phyloP scores from a whole-genome alignment of 2,888 invertebrate genomes.

The Agrochola macilenta region DNA sequence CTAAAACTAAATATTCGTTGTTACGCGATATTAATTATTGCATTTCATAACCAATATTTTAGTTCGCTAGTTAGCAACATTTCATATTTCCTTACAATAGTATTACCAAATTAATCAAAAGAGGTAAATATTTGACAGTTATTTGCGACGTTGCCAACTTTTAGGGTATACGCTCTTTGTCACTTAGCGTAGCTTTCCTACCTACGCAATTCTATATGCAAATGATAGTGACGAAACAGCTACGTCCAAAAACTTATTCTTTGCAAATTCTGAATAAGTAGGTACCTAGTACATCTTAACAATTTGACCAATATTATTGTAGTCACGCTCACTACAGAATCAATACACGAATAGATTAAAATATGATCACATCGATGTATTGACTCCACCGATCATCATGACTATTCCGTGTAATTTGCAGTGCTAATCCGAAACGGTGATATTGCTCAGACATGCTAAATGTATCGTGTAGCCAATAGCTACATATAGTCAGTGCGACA shows the following conservation, averaged over 20 bases:
- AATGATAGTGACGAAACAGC: background rate
- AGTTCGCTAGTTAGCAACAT: too few species aligned
- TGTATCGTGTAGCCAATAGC: constrained; percentile 23
- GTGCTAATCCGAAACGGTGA: constrained; percentile 25
- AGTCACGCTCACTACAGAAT: background rate
- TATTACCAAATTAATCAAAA: too few species aligned
- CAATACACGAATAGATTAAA: background rate
- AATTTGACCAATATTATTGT: background rate
- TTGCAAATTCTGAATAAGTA: background rate
- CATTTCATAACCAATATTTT: too few species aligned
- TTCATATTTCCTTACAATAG: too few species aligned
- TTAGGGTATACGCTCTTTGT: background rate
- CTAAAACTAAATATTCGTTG: too few species aligned
- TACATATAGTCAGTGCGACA: constrained; percentile 44
- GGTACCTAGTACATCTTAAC: background rate
- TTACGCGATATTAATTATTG: too few species aligned
- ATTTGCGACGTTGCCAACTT: too few species aligned
- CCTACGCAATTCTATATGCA: background rate
- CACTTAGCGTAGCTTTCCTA: background rate
- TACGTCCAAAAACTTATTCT: background rate
- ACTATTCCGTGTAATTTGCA: background rate
- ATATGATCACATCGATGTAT: constrained; percentile 6
- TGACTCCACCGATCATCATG: constrained; percentile 4
- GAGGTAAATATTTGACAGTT: too few species aligned
- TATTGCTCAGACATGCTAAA: constrained; percentile 38